Evolutionary conservation across 2,113 vertebrate species (phyloP).

Genomic region (Polyodon spathula): DNA sequence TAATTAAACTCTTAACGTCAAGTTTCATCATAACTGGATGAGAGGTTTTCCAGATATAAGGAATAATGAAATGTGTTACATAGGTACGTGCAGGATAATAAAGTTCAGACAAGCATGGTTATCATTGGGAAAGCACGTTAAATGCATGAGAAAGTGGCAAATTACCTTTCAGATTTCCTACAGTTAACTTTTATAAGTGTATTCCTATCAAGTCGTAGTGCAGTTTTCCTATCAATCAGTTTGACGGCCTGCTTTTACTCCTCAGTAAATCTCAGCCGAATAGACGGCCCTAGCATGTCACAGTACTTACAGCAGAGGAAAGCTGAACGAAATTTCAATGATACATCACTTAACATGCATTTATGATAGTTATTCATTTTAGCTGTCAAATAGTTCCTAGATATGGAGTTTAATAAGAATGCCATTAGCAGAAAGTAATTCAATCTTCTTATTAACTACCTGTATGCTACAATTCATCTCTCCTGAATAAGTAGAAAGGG

Average conservation of each 20-base stretch:
- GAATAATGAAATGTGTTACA: too few species aligned
- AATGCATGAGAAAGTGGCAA: too few species aligned
- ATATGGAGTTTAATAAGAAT: slow-evolving; percentile 34
- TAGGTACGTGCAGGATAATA: too few species aligned
- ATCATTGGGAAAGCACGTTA: too few species aligned
- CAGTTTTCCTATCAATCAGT: slow-evolving; percentile 50
- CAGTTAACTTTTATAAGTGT: slow-evolving; percentile 23
- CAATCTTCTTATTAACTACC: slow-evolving; percentile 44
- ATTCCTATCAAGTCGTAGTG: slow-evolving; percentile 34
- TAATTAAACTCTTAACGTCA: too few species aligned
- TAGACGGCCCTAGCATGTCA: slow-evolving; percentile 19
- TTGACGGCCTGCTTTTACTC: slow-evolving; percentile 47
- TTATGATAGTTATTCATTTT: slow-evolving; percentile 59
- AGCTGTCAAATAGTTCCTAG: slow-evolving; percentile 30
- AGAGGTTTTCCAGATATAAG: too few species aligned
- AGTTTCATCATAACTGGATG: too few species aligned
- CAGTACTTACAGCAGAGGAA: slow-evolving; percentile 31
- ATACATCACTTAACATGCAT: slow-evolving; percentile 33
- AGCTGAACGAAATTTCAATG: slow-evolving; percentile 28
- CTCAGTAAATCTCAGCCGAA: slow-evolving; percentile 43
- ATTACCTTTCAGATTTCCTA: slow-evolving; percentile 3
- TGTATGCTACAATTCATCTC: slow-evolving; percentile 37
- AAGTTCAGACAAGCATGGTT: too few species aligned
- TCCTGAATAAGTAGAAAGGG: slow-evolving; percentile 30
- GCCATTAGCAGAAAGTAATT: slow-evolving; percentile 40